Evolutionary conservation across 2,888 invertebrate species (phyloP).

Genomic region (Thysanoteuthis rhombus): DNA sequence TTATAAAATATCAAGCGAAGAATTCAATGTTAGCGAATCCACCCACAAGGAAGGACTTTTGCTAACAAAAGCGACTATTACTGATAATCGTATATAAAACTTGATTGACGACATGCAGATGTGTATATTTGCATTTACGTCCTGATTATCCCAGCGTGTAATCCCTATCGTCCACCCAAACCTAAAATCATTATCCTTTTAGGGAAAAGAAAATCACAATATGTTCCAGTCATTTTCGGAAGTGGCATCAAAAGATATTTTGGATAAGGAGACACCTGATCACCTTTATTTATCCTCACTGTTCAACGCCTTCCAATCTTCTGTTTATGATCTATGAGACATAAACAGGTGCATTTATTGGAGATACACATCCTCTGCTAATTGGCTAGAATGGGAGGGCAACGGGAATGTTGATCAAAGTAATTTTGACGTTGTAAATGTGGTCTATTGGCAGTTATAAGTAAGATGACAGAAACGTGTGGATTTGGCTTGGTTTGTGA

Average conservation of each 20-base stretch:
- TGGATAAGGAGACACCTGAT: not conserved
- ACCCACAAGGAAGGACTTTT: not conserved
- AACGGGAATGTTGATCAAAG: not conserved
- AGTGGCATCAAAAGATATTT: not conserved
- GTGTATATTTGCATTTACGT: not conserved
- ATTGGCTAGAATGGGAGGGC: not conserved
- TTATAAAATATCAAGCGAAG: too few relatives aligned
- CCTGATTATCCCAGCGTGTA: not conserved
- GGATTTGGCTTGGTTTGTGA: not conserved
- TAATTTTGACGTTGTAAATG: too few relatives aligned
- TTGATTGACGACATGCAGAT: not conserved
- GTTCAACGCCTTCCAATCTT: not conserved
- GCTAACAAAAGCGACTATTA: not conserved
- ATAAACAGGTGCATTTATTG: not conserved
- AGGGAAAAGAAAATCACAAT: not conserved
- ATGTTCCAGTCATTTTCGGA: not conserved
- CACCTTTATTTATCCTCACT: not conserved
- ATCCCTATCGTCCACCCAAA: not conserved
- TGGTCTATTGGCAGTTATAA: not conserved
- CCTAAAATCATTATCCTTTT: not conserved
- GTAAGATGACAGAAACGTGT: not conserved
- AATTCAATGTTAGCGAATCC: too few relatives aligned
- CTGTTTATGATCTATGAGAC: not conserved
- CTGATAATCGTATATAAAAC: not conserved
- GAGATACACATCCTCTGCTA: not conserved